phyloP scores from a whole-genome alignment of 2,797 vertebrate species.

The Enteromius treurensis region DNA sequence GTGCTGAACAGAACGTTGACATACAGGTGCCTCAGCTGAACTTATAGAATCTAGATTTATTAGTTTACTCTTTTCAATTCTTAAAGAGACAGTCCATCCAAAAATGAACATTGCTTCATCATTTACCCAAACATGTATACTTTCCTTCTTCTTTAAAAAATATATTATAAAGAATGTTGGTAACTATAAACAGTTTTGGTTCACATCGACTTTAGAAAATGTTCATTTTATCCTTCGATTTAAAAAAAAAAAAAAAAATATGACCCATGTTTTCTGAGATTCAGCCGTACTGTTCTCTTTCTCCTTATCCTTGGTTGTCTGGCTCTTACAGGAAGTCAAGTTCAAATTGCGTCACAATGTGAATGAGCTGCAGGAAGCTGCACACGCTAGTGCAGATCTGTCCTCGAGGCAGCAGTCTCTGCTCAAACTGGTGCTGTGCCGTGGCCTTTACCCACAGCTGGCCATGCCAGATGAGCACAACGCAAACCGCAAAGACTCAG shows the following conservation, averaged over 20 bases:
- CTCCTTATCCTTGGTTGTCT: not conserved
- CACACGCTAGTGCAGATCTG: slow-evolving; percentile 75
- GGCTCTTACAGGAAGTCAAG: slow-evolving; percentile 85
- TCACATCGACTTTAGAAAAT: not conserved
- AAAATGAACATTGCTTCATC: not conserved
- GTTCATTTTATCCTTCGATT: not conserved
- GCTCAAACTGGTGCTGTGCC: slow-evolving; percentile 86
- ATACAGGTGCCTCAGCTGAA: slow-evolving; percentile 80
- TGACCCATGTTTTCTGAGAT: no score
- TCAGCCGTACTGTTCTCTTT: not conserved
- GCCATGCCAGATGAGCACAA: slow-evolving; percentile 88
- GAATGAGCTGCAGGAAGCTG: slow-evolving; percentile 80
- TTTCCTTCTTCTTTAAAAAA: not conserved
- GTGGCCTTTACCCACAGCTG: slow-evolving; percentile 91
- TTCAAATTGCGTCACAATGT: slow-evolving; percentile 90
- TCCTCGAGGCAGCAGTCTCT: slow-evolving; percentile 78
- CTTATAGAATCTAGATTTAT: not conserved
- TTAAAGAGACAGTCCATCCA: not conserved
- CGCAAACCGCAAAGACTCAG: slow-evolving; percentile 86
- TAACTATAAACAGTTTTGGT: not conserved
- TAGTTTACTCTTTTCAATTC: not conserved
- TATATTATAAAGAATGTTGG: not conserved
- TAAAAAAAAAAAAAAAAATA: not conserved
- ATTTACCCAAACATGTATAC: not conserved
- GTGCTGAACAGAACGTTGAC: slow-evolving; percentile 72